Percentiles rank a stretch among this genome's conserved stretches.
phyloP scores from a whole-genome alignment of 1,140 invertebrate species.

The Penaeus indicus region DNA sequence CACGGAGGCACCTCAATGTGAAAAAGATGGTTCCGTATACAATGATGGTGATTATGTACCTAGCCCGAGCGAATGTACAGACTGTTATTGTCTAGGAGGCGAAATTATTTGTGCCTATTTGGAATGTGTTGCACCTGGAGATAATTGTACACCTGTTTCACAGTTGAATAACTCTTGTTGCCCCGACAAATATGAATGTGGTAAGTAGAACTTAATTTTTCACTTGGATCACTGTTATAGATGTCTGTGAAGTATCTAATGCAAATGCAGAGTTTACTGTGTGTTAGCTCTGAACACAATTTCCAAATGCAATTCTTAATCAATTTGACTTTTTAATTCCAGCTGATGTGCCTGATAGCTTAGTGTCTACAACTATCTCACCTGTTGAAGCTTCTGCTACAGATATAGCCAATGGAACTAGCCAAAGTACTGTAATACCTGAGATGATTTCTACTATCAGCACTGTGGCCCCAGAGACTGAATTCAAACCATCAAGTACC shows the following conservation, averaged over 20 bases:
- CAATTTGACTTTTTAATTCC: too few relatives aligned
- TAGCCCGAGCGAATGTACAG: conserved; percentile 67
- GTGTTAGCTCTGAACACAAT: too few relatives aligned
- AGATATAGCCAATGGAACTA: background rate
- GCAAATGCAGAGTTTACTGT: too few relatives aligned
- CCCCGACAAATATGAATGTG: conserved; percentile 59
- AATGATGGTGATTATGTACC: conserved; percentile 34
- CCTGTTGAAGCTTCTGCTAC: background rate
- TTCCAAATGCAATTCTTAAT: too few relatives aligned
- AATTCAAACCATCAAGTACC: background rate
- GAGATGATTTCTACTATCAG: background rate
- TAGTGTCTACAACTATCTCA: background rate
- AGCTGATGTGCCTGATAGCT: too few relatives aligned
- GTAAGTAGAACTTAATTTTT: conserved; percentile 45
- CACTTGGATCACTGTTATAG: background rate
- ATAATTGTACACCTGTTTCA: conserved; percentile 31
- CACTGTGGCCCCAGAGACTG: conserved; percentile 22
- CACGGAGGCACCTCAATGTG: background rate
- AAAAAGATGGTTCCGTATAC: background rate
- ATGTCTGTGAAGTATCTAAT: too few relatives aligned
- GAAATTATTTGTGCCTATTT: conserved; percentile 69
- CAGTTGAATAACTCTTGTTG: conserved; percentile 44
- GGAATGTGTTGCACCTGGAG: conserved; percentile 68
- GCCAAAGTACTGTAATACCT: background rate
- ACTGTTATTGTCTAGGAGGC: conserved; percentile 69